Conservation (phyloP, 2,797 vertebrate species). For the Microctenopoma steveboyesi region DNA sequence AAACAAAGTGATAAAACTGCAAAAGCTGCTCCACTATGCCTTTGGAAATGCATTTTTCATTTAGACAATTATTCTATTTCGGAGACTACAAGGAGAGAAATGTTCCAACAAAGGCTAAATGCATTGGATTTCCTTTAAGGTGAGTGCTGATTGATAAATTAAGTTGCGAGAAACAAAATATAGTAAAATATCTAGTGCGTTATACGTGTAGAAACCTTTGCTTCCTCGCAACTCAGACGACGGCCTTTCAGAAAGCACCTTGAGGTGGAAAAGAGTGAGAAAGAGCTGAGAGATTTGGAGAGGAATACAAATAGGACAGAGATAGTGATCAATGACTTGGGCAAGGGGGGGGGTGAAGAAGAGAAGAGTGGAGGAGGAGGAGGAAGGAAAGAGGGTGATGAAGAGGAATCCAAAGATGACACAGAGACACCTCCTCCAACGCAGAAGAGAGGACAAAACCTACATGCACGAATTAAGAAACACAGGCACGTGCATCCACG, state of each 20-base stretch:
- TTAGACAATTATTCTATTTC: slow-evolving; percentile 24
- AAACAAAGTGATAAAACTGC: slow-evolving; percentile 28
- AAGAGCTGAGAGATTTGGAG: slow-evolving; percentile 53
- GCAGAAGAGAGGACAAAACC: slow-evolving; percentile 33
- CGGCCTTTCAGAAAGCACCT: slow-evolving; percentile 37
- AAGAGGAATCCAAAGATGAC: slow-evolving; percentile 49
- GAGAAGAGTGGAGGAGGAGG: slow-evolving; percentile 29
- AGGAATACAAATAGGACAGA: slow-evolving; percentile 66
- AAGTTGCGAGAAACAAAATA: too few species aligned
- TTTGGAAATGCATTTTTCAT: slow-evolving; percentile 12
- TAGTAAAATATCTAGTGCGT: neutral
- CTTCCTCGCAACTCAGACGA: slow-evolving; percentile 41
- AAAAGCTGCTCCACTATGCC: slow-evolving; percentile 8
- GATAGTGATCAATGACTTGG: slow-evolving; percentile 66
- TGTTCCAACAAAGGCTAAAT: slow-evolving; percentile 7
- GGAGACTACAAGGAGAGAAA: neutral
- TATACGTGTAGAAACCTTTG: slow-evolving; percentile 5
- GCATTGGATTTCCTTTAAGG: slow-evolving; percentile 2
- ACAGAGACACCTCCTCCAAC: slow-evolving; percentile 49
- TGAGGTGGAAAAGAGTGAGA: slow-evolving; percentile 31
- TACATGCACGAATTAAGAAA: slow-evolving; percentile 50
- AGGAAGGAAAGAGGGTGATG: slow-evolving; percentile 27
- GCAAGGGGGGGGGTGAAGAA: slow-evolving; percentile 13
- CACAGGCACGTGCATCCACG: slow-evolving; percentile 30
- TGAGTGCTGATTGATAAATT: too few species aligned